Conservation (phyloP, 2,113 vertebrate genomes). For the Trichomycterus rosablanca region DNA sequence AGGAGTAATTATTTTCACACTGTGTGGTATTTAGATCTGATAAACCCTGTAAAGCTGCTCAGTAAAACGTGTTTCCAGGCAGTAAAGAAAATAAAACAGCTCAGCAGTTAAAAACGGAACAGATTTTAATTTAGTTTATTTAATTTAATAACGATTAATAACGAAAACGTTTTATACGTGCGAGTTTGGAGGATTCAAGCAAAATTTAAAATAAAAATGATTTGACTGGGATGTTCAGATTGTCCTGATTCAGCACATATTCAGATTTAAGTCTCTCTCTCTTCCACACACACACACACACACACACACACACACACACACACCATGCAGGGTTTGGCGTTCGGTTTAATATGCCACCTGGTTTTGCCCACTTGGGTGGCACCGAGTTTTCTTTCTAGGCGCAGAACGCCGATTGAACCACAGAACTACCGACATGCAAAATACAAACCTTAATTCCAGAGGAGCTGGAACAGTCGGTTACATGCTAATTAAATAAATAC, state of each 20-base stretch:
- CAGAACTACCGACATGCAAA: no score
- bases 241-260: slow-evolving; percentile 43
- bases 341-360: slow-evolving; percentile 11
- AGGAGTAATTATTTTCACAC: slow-evolving; percentile 17
- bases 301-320: not conserved
- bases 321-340: slow-evolving; percentile 25
- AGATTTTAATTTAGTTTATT: not conserved
- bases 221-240: not conserved
- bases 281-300: not conserved
- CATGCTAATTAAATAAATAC: no score
- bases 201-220: no score
- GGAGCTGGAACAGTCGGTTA: no score
- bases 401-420: not conserved
- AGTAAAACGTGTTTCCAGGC: slow-evolving; percentile 35
- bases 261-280: slow-evolving; percentile 12
- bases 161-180: not conserved
- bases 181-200: not conserved
- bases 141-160: slow-evolving; percentile 1
- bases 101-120: slow-evolving; percentile 24
- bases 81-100: slow-evolving; percentile 31
- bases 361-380: slow-evolving; percentile 35
- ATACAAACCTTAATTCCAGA: no score
- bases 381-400: not conserved
- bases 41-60: slow-evolving; percentile 28
- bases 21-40: slow-evolving; percentile 44